Percentiles rank a stretch among this genome's conserved stretches.
Evolutionary conservation across 2,888 invertebrate genomes (phyloP).

Genomic region (Torymus aiolomorphi): DNA sequence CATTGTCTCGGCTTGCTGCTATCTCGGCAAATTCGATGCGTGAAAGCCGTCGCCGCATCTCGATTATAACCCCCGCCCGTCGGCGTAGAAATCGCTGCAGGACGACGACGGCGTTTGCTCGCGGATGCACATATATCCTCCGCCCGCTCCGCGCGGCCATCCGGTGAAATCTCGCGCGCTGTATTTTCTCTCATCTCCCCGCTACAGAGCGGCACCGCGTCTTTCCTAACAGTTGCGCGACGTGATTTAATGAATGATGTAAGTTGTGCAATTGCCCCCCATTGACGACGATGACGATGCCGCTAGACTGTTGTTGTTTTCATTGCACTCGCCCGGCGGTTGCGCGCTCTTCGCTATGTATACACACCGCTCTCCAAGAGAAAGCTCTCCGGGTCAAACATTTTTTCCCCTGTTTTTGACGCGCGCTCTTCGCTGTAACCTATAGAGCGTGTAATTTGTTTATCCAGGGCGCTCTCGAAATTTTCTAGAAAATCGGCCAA

Average conservation of each 20-base stretch:
- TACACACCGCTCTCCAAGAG: too few relatives aligned
- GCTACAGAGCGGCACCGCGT: background rate
- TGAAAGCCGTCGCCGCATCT: conserved; percentile 8
- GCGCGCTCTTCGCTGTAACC: too few relatives aligned
- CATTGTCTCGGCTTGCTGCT: too few relatives aligned
- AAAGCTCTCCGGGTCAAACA: too few relatives aligned
- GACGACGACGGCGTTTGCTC: background rate
- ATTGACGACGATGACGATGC: background rate
- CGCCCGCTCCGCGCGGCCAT: conserved; percentile 20
- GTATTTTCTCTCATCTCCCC: conserved; percentile 33
- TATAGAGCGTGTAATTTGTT: too few relatives aligned
- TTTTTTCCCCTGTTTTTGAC: too few relatives aligned
- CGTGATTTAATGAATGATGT: conserved; percentile 38
- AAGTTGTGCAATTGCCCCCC: conserved; percentile 31
- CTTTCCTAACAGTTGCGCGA: conserved; percentile 19
- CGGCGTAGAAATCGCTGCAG: conserved; percentile 29
- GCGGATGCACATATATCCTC: conserved; percentile 38
- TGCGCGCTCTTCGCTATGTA: too few relatives aligned
- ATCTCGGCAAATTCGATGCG: conserved; percentile 16
- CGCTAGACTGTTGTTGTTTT: background rate
- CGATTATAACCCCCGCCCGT: conserved; percentile 20
- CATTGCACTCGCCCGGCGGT: background rate
- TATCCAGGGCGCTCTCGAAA: too few relatives aligned
- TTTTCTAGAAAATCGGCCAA: too few relatives aligned
- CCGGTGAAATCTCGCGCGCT: conserved; percentile 38